These are phyloP conservation scores for Urocitellus parryii DNA, from an alignment of 2,113 vertebrate species.

Conservation along the genomic window DNA sequence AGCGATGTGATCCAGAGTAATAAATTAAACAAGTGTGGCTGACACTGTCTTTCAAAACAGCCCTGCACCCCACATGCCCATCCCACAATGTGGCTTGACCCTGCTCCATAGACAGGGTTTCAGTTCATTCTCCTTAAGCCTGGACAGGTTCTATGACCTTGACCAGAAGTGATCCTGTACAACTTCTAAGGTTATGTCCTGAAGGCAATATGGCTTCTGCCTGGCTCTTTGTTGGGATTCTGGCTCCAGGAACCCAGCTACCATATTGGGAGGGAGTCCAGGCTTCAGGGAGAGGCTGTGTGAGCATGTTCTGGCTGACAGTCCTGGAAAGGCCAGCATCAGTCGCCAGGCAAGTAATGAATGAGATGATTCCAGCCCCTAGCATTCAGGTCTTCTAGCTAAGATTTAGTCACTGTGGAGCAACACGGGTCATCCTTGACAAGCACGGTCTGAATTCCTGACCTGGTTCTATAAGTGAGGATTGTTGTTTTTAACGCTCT, in stretches of 20 bases:
- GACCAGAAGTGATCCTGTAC: neutral
- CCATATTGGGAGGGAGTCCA: neutral
- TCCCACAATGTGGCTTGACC: neutral
- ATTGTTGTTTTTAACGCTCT: neutral
- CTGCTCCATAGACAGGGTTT: neutral
- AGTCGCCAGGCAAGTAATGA: neutral
- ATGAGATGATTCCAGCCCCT: accelerated
- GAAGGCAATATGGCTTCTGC: neutral
- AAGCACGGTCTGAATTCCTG: neutral
- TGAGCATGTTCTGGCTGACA: neutral
- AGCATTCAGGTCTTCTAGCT: neutral
- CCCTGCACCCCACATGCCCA: neutral
- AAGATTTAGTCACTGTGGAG: neutral
- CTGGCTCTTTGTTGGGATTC: neutral
- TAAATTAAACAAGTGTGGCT: neutral
- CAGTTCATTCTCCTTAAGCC: too few species aligned
- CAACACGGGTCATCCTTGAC: neutral
- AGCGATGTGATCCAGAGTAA: neutral
- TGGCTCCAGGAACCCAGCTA: neutral
- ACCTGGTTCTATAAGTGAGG: neutral
- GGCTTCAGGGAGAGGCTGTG: neutral
- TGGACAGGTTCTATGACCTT: neutral
- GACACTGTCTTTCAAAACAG: neutral
- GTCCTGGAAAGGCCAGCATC: neutral
- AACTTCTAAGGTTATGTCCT: neutral